A percentile compares a stretch with the other conserved stretches of the same genome.
Conservation (phyloP, 2,888 invertebrate genomes). For the Ormia ochracea region DNA sequence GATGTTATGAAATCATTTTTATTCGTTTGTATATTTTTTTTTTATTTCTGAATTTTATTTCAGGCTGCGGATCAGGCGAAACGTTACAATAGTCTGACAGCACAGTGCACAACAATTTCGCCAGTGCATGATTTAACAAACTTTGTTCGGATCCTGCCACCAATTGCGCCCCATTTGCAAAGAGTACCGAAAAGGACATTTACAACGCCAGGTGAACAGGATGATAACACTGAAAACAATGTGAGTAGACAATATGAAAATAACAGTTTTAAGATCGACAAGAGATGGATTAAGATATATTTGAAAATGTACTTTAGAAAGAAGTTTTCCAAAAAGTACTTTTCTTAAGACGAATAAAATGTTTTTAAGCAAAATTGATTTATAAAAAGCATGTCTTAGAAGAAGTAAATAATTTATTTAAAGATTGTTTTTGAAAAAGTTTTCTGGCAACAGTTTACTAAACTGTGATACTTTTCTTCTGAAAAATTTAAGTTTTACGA, state of each 20-base stretch:
- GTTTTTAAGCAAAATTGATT: neutral
- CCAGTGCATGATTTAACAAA: constrained; percentile 79
- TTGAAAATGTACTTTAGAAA: neutral
- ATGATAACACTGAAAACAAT: constrained; percentile 77
- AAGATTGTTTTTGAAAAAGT: neutral
- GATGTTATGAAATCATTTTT: no score
- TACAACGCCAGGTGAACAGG: constrained; percentile 79
- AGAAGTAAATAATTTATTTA: neutral
- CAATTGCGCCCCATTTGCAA: constrained; percentile 78
- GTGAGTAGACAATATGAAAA: constrained; percentile 73
- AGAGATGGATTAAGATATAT: neutral
- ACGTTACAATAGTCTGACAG: constrained; percentile 88
- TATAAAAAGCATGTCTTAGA: neutral
- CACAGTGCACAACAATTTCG: constrained; percentile 86
- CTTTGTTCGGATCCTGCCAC: constrained; percentile 83
- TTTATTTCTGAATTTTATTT: constrained; percentile 6
- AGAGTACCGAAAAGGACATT: constrained; percentile 78
- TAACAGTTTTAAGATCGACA: neutral
- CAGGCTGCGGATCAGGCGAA: constrained; percentile 89
- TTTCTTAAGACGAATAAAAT: neutral
- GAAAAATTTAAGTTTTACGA: neutral
- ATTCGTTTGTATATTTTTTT: no score
- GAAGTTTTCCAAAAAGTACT: neutral
- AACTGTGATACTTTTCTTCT: neutral
- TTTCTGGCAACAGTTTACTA: no score